These are phyloP conservation scores for Fukomys damarensis DNA, from an alignment of 2,113 vertebrate genomes.

Conservation along the genomic window DNA sequence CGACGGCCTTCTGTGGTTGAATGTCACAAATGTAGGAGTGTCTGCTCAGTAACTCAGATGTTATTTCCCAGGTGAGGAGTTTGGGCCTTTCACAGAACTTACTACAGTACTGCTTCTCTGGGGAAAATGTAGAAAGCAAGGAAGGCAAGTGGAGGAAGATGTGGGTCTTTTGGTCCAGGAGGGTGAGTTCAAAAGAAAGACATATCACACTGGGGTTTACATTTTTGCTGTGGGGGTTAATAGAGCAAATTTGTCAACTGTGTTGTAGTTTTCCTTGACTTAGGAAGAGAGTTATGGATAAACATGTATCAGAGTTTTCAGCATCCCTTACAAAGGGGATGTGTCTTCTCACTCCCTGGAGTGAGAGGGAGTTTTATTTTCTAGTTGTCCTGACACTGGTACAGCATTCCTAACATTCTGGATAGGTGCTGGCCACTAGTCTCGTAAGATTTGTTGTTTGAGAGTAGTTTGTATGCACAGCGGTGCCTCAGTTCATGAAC, in stretches of 20 bases:
- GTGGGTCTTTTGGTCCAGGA: not conserved
- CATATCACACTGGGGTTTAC: not conserved
- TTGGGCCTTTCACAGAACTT: not conserved
- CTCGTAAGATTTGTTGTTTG: not conserved
- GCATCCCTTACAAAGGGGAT: not conserved
- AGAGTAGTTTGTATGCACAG: not conserved
- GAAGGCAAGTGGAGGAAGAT: not conserved
- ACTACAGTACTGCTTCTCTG: rapidly evolving
- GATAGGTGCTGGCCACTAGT: not conserved
- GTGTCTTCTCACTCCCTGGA: not conserved
- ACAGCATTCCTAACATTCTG: rapidly evolving
- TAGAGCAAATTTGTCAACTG: not conserved
- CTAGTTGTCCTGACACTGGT: not conserved
- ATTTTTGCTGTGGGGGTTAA: not conserved
- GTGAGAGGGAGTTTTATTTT: not conserved
- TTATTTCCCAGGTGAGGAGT: not conserved
- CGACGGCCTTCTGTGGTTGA: not conserved
- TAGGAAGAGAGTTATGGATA: not conserved
- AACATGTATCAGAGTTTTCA: not conserved
- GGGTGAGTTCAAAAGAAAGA: not conserved
- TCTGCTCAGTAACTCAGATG: not conserved
- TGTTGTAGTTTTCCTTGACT: not conserved
- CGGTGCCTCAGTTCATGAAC: not conserved
- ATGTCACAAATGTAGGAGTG: not conserved
- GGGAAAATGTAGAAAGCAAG: not conserved